Conservation (phyloP, 2,797 vertebrate species). For the Gymnothorax reevesii region DNA sequence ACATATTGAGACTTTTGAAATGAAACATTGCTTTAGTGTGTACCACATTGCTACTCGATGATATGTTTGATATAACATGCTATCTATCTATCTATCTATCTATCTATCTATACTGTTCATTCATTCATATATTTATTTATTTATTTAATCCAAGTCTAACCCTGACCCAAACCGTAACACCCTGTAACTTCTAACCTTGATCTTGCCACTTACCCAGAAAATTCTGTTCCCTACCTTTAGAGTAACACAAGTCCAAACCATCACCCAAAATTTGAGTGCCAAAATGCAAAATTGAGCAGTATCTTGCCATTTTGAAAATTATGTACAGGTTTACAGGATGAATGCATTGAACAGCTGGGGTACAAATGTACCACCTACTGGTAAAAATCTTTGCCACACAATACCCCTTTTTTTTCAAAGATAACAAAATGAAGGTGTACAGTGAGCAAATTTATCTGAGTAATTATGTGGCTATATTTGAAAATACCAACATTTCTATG, state of each 20-base stretch:
- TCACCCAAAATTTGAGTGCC: background rate
- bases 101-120: background rate
- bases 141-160: background rate
- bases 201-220: background rate
- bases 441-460: background rate
- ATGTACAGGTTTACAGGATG: background rate
- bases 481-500: background rate
- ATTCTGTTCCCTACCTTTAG: background rate
- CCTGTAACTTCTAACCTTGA: background rate
- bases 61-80: no score
- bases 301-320: background rate
- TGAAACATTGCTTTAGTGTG: no score
- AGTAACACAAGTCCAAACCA: background rate
- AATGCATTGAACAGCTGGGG: background rate
- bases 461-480: background rate
- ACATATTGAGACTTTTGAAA: background rate
- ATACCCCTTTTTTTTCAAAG: background rate
- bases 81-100: no score
- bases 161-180: no score
- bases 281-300: background rate
- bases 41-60: no score
- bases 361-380: background rate
- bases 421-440: background rate
- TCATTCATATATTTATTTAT: background rate
- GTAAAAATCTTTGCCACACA: background rate